phyloP scores from a whole-genome alignment of 2,797 vertebrate species.

The Melanogrammus aeglefinus region DNA sequence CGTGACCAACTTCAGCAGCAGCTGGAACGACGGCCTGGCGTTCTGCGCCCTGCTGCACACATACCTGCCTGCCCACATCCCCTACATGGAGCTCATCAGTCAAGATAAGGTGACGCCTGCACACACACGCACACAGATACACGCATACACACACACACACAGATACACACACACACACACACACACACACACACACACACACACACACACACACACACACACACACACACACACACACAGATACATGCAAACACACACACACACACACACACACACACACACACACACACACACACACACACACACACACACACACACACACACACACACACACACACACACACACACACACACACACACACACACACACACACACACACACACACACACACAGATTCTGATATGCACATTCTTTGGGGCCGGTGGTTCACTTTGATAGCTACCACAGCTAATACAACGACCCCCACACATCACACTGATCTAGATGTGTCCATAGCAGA shows the following conservation, averaged over 20 bases:
- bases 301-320: background rate
- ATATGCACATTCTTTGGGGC: background rate
- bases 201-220: background rate
- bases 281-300: conserved; percentile 1
- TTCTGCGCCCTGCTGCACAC: conserved; percentile 90
- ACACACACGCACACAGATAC: conserved; percentile 8
- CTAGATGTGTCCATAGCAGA: background rate
- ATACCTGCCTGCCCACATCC: conserved; percentile 88
- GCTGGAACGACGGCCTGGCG: conserved; percentile 89
- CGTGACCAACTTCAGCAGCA: conserved; percentile 93
- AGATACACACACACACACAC: background rate
- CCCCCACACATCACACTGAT: background rate
- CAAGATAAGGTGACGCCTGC: conserved; percentile 83
- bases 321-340: too few species aligned
- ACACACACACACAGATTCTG: background rate
- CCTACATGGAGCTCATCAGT: conserved; percentile 87
- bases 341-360: conserved; percentile 1
- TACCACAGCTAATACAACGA: background rate
- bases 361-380: conserved; percentile 3
- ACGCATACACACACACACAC: background rate
- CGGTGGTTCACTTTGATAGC: background rate
- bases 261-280: conserved; percentile 6
- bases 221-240: background rate
- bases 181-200: background rate
- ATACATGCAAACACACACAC: background rate